A percentile compares a stretch with the other conserved stretches of the same genome.
phyloP scores from a whole-genome alignment of 2,797 vertebrate species.

The Enteromius mattozi region DNA sequence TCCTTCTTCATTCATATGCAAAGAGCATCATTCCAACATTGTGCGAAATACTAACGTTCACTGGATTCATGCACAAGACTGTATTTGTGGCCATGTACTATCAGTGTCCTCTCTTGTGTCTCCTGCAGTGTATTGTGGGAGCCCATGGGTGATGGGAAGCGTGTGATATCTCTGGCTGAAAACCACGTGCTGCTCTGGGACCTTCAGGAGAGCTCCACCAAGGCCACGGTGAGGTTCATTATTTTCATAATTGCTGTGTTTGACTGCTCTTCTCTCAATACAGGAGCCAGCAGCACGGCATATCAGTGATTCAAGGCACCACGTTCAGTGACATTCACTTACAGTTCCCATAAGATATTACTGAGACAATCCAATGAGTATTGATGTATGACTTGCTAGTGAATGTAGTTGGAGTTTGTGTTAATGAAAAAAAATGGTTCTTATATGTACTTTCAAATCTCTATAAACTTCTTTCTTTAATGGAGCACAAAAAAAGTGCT shows the following conservation, averaged over 20 bases:
- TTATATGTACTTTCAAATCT: background rate
- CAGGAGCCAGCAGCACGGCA: background rate
- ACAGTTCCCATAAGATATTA: background rate
- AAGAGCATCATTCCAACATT: background rate
- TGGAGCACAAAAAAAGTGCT: background rate
- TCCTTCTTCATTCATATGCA: background rate
- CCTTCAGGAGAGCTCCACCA: conserved; percentile 89
- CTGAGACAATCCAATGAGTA: background rate
- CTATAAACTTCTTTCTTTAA: background rate
- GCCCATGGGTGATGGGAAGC: conserved; percentile 93
- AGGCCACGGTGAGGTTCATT: conserved; percentile 83
- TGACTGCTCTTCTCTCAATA: background rate
- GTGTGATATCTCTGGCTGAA: conserved; percentile 91
- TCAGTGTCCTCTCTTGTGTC: conserved; percentile 30
- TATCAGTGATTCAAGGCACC: background rate
- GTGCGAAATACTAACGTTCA: too few species aligned
- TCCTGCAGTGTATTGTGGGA: conserved; percentile 90
- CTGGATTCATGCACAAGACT: background rate
- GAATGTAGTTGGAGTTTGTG: background rate
- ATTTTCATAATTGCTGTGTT: conserved; percentile 45
- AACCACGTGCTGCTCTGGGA: conserved; percentile 94
- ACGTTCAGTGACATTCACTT: too few species aligned
- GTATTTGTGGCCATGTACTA: background rate
- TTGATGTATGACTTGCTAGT: background rate
- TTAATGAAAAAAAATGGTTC: background rate